A percentile compares a stretch with the other conserved stretches of the same genome.
phyloP scores from a whole-genome alignment of 2,888 invertebrate species.

The Erebia palarica region DNA sequence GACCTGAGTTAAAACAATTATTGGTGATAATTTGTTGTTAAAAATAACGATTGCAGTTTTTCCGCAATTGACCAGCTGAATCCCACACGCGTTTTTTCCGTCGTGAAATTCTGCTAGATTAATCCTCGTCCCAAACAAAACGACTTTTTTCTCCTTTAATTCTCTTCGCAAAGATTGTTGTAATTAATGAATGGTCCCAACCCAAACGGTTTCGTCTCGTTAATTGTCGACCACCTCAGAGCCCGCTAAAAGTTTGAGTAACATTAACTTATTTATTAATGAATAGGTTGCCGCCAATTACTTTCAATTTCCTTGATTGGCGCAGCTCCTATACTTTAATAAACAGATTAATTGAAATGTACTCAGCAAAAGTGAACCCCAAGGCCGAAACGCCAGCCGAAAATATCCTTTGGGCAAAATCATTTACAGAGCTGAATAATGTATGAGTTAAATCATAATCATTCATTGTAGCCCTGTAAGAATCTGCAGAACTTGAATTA shows the following conservation, averaged over 20 bases:
- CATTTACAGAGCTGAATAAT: not conserved
- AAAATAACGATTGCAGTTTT: not conserved
- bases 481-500: too few species aligned
- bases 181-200: not conserved
- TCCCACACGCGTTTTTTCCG: too few species aligned
- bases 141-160: not conserved
- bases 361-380: slow-evolving; percentile 11
- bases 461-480: too few species aligned
- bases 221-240: slow-evolving; percentile 16
- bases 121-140: not conserved
- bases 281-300: slow-evolving; percentile 16
- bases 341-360: slow-evolving; percentile 20
- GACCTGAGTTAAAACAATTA: not conserved
- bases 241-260: slow-evolving; percentile 4
- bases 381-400: slow-evolving; percentile 11
- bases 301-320: slow-evolving; percentile 19
- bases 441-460: not conserved
- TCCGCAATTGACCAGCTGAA: too few species aligned
- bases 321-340: slow-evolving; percentile 10
- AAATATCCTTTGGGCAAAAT: not conserved
- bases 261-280: not conserved
- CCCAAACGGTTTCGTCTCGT: slow-evolving; percentile 3
- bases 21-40: not conserved
- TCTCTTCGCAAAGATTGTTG: not conserved
- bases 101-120: too few species aligned